Percentiles rank a stretch among this genome's conserved stretches.
Evolutionary conservation across 2,113 vertebrate genomes (phyloP).

Genomic region (Leucopsar rothschildi): DNA sequence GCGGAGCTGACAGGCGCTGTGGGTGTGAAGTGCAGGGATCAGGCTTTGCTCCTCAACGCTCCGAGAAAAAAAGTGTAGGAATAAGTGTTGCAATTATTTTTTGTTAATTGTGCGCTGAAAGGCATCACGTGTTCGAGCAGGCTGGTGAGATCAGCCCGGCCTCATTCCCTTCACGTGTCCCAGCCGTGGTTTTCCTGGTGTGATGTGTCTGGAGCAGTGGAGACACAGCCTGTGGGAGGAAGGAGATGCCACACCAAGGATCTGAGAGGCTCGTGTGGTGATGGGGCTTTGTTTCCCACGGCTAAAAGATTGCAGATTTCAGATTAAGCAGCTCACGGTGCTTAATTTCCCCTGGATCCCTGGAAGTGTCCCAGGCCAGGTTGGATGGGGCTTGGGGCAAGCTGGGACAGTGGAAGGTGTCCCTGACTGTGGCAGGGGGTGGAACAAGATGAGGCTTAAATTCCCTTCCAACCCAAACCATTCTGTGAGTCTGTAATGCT

Average conservation of each 20-base stretch:
- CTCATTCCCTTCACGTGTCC: background rate
- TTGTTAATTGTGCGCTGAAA: background rate
- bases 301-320: background rate
- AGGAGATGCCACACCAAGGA: background rate
- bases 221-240: background rate
- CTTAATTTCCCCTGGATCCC: background rate
- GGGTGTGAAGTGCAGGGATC: background rate
- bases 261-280: background rate
- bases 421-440: background rate
- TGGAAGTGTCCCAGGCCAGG: background rate
- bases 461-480: background rate
- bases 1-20: background rate
- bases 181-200: background rate
- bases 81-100: background rate
- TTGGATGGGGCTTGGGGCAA: fast-evolving
- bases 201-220: background rate
- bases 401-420: background rate
- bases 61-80: background rate
- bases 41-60: background rate
- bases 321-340: background rate
- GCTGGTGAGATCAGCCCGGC: background rate
- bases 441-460: background rate
- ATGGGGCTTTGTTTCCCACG: background rate
- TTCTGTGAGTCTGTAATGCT: background rate
- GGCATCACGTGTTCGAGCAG: fast-evolving